Base-by-base conservation (phyloP, 2,113 vertebrate genomes). In the Dendropsophus ebraccatus region DNA sequence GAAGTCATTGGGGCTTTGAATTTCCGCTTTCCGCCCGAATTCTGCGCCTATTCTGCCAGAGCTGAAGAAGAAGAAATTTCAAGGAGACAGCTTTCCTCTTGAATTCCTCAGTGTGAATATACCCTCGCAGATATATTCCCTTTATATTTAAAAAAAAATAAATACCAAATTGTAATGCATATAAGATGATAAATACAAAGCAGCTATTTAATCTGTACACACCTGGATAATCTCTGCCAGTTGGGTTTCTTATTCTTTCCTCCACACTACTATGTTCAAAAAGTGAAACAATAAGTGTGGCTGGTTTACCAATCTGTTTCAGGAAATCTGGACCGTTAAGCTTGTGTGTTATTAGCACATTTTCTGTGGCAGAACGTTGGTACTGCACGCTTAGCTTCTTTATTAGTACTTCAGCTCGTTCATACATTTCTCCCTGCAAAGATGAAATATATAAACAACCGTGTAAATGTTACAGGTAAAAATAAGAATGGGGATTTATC, bases 201-300 rank as follows among this genome's bases (percentile, higher is more conserved):
- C n/a, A 21, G 21, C 23, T 41, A 9, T 17, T 65, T 19, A 5
- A 47, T 70, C 23, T 52, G 10, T 50, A 0, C 95, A 94, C 86
- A 97, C 98, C 98, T 0, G 98, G 97, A 75, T 95, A 95, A 21
- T 89, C 91, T 23, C 91, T 93, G 69, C 92, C 89, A 1, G 92
- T 83, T 0, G 95, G 91, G 32, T 93, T 93, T 52, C 89, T 95
- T 90, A 95, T 93, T n/a, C 95, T 94, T 85, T 95, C 91, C 47
- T 92, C 94, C 72, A 99, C 94, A 14, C 95, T 97, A 83, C 90
- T 92, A 88, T 99, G 98, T 19, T 99, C 96, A 0, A 96, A 99
- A 0, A 99, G 93, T 9, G 94, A 91, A 45, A 94, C 87, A 0
- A 98, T 95, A 35, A 99, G 97, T 1, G 94, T 93, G 0, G 94